Base-by-base conservation (phyloP, 2,888 invertebrate genomes). In the Macroteleia sp. region DNA sequence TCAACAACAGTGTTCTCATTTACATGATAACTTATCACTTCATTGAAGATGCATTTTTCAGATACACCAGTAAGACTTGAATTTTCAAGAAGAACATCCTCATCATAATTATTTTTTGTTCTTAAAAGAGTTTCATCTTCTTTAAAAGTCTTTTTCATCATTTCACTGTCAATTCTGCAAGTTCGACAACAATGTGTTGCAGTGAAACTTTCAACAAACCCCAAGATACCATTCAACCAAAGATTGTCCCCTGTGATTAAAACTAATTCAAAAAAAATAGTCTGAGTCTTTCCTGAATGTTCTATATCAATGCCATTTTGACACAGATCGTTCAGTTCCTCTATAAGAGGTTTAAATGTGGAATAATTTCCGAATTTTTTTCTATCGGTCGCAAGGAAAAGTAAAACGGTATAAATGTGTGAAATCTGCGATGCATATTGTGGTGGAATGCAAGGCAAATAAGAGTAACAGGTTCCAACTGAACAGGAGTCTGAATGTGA, bases 11-110 rank as follows among this genome's bases (percentile, higher is more conserved):
- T 44, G 10, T 59, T 59, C 17, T 59, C 44, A 20, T 10, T 5
- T 6, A 44, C 42, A 46, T 75, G 67, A 54, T 44, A 77, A 10
- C 20, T 59, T 39, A 32, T 71, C 25, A 50, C 16, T 5, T 69
- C 39, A 54, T 79, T 74, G 6, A 46, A 78, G 25, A 74, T 25
- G 9, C 77, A 78, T 2, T 20, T 32, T 64, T 61, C 46, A 16
- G 16, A 1, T 2, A 62, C 17, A 0, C 62, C 50, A 10, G 50
- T 62, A 28, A 9, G 4, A 16, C 3, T 39, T 6, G 32, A 1
- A 34, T 46, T 30, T 1, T 5, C 19, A n/a, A 6, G 6, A 16
- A 32, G 9, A 22, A 66, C 10, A 22, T 66, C 52, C 9, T 2
- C 16, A 46, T 30, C 9, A 34, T 57, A 69, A 39, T 50, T 52